phyloP scores from a whole-genome alignment of 2,113 vertebrate genomes.

The Dasyprocta punctata region DNA sequence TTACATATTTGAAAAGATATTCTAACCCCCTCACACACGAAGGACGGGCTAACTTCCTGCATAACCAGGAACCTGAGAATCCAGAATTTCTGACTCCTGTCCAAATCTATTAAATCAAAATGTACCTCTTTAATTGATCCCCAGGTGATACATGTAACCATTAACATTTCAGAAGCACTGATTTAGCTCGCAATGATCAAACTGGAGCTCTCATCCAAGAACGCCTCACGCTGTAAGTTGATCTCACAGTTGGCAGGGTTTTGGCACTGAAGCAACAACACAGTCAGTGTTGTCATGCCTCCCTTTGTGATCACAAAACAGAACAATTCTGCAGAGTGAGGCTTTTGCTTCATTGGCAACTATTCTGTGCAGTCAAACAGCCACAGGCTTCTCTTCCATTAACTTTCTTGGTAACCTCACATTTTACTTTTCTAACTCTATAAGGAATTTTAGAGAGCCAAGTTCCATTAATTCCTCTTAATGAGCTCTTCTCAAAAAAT shows the following conservation, averaged over 20 bases:
- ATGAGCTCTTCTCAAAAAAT: conserved; percentile 56
- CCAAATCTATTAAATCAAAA: background rate
- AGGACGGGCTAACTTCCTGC: background rate
- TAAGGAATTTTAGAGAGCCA: background rate
- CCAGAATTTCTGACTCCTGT: background rate
- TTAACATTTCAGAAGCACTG: background rate
- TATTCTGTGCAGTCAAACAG: background rate
- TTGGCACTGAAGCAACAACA: background rate
- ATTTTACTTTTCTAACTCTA: conserved; percentile 57
- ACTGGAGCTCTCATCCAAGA: background rate
- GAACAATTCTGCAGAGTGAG: background rate
- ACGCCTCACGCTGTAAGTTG: background rate
- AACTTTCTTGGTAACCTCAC: conserved; percentile 3
- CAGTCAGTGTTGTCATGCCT: background rate
- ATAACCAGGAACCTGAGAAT: background rate
- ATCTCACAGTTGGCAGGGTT: background rate
- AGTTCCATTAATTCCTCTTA: conserved; percentile 46
- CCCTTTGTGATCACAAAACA: background rate
- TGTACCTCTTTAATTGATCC: background rate
- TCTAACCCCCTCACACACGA: background rate
- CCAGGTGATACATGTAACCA: background rate
- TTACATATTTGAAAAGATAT: background rate
- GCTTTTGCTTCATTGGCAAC: background rate
- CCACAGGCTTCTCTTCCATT: conserved; percentile 18
- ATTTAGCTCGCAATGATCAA: background rate